Evolutionary conservation across 2,888 invertebrate species (phyloP).

Genomic region (Laspeyria flexula): DNA sequence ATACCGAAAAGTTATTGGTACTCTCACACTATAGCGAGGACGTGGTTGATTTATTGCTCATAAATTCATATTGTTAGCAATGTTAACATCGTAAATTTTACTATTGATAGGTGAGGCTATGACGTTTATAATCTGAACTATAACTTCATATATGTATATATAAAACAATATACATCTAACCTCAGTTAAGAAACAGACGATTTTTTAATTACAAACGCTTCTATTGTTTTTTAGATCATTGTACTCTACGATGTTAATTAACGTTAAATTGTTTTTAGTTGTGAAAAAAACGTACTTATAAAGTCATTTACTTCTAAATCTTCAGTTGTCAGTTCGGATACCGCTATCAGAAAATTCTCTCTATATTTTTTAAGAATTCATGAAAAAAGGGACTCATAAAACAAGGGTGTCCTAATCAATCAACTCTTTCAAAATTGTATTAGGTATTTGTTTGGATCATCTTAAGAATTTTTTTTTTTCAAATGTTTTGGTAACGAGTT

Average conservation of each 20-base stretch:
- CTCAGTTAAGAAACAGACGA: background rate
- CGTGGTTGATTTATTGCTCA: slow-evolving; percentile 44
- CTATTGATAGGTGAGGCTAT: slow-evolving; percentile 41
- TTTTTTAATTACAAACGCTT: background rate
- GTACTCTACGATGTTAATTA: background rate
- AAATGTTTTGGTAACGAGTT: no score
- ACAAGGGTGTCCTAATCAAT: no score
- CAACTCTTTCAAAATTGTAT: no score
- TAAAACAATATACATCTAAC: background rate
- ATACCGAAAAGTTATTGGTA: slow-evolving; percentile 17
- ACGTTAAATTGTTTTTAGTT: no score
- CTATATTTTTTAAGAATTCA: no score
- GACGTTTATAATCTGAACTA: slow-evolving; percentile 18
- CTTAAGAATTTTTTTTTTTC: no score
- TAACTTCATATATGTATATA: background rate
- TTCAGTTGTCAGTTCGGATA: no score
- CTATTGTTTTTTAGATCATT: background rate
- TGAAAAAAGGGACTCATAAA: no score
- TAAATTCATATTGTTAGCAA: slow-evolving; percentile 49
- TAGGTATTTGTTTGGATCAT: no score
- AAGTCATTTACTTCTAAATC: no score
- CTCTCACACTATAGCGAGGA: slow-evolving; percentile 13
- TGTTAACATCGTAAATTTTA: slow-evolving; percentile 50
- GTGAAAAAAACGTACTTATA: no score
- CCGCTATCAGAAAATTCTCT: no score